Conservation (phyloP, 2,888 invertebrate genomes). For the Drosophila prostipennis region DNA sequence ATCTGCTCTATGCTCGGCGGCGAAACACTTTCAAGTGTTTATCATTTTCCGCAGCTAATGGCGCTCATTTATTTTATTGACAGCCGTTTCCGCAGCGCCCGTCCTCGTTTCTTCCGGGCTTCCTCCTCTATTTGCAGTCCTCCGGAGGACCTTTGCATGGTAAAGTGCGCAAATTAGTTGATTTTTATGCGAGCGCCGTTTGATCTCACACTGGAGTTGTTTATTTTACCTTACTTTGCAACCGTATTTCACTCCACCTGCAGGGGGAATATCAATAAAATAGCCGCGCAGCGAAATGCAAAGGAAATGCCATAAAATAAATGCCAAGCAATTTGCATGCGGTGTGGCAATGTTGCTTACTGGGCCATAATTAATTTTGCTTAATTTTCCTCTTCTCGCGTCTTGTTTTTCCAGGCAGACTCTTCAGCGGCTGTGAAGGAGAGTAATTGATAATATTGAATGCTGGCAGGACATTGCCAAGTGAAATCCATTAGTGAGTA, state of each 20-base stretch:
- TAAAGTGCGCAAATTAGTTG: slow-evolving; percentile 73
- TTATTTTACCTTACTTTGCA: slow-evolving; percentile 5
- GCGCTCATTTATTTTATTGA: slow-evolving; percentile 74
- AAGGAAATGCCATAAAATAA: slow-evolving; percentile 25
- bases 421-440: slow-evolving; percentile 16
- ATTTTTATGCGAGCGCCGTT: slow-evolving; percentile 56
- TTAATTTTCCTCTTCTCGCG: slow-evolving; percentile 36
- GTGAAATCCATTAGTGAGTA: slow-evolving; percentile 77
- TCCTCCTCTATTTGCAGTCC: slow-evolving; percentile 10
- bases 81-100: slow-evolving; percentile 51
- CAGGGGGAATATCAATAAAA: slow-evolving; percentile 22
- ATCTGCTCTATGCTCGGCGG: slow-evolving; percentile 13
- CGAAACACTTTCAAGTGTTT: slow-evolving; percentile 56
- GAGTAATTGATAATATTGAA: slow-evolving; percentile 75
- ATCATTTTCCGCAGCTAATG: slow-evolving; percentile 62
- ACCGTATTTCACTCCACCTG: background rate
- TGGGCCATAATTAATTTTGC: slow-evolving; percentile 67
- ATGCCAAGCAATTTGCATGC: slow-evolving; percentile 41
- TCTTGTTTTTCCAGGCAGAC: slow-evolving; percentile 20
- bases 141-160: slow-evolving; percentile 38
- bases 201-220: slow-evolving; percentile 48
- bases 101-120: background rate
- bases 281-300: slow-evolving; percentile 20
- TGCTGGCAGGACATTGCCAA: slow-evolving; percentile 49
- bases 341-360: slow-evolving; percentile 55